Evolutionary conservation across 2,113 vertebrate species (phyloP).

Genomic region (Anoura caudifer): DNA sequence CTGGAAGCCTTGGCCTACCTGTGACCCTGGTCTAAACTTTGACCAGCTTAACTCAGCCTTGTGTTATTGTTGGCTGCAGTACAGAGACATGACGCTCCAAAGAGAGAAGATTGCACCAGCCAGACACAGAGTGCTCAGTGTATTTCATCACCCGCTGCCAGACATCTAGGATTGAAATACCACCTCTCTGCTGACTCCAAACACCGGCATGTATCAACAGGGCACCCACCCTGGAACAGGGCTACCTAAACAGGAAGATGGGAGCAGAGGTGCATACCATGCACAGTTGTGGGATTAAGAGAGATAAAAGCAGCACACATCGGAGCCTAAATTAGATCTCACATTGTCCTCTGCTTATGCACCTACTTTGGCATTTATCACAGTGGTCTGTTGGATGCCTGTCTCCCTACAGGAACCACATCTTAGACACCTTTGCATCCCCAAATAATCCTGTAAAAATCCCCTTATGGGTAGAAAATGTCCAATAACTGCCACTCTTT

Average conservation of each 20-base stretch:
- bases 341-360: background rate
- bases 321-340: background rate
- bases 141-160: constrained; percentile 37
- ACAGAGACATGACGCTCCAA: background rate
- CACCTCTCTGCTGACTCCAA: background rate
- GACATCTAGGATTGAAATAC: background rate
- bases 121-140: background rate
- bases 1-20: background rate
- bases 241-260: background rate
- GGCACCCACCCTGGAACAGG: background rate
- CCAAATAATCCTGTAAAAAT: background rate
- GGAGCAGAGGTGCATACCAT: background rate
- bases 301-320: background rate
- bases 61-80: background rate
- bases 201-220: background rate
- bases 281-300: background rate
- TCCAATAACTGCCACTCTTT: background rate
- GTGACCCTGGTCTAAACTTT: background rate
- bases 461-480: background rate
- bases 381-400: background rate
- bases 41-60: background rate
- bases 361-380: background rate
- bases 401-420: background rate
- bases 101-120: background rate
- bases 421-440: background rate